Evolutionary conservation across 2,888 invertebrate genomes (phyloP).

Genomic region (Lysandra coridon): DNA sequence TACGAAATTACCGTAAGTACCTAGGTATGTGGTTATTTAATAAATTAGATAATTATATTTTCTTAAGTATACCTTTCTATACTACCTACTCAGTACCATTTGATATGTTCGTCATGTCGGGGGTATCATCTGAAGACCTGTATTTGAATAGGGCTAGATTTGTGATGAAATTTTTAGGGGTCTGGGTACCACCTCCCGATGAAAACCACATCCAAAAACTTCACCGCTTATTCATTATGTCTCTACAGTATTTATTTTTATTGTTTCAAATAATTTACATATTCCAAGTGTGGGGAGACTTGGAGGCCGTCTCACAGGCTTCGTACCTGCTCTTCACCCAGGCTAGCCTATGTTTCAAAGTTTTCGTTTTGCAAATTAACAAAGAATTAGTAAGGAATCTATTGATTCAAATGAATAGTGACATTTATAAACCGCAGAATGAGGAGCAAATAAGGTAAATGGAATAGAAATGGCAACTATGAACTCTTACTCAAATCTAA

Average conservation of each 20-base stretch:
- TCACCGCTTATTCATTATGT: slow-evolving; percentile 57
- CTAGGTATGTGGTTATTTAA: neutral
- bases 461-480: neutral
- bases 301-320: slow-evolving; percentile 67
- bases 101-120: slow-evolving; percentile 38
- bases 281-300: slow-evolving; percentile 64
- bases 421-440: slow-evolving; percentile 53
- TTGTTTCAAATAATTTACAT: slow-evolving; percentile 66
- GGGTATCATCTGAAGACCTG: slow-evolving; percentile 51
- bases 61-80: neutral
- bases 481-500: neutral
- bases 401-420: slow-evolving; percentile 57
- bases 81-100: neutral
- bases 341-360: slow-evolving; percentile 69
- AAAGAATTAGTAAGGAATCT: slow-evolving; percentile 52
- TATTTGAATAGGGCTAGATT: slow-evolving; percentile 64
- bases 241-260: slow-evolving; percentile 61
- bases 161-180: slow-evolving; percentile 65
- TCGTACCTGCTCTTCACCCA: slow-evolving; percentile 68
- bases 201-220: slow-evolving; percentile 49
- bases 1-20: neutral
- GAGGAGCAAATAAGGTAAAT: neutral
- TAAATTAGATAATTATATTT: neutral
- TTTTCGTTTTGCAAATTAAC: slow-evolving; percentile 62
- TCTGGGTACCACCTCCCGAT: slow-evolving; percentile 58